A percentile compares a stretch with the other conserved stretches of the same genome.
Evolutionary conservation across 2,113 vertebrate species (phyloP).

Genomic region (Microtus montanus): DNA sequence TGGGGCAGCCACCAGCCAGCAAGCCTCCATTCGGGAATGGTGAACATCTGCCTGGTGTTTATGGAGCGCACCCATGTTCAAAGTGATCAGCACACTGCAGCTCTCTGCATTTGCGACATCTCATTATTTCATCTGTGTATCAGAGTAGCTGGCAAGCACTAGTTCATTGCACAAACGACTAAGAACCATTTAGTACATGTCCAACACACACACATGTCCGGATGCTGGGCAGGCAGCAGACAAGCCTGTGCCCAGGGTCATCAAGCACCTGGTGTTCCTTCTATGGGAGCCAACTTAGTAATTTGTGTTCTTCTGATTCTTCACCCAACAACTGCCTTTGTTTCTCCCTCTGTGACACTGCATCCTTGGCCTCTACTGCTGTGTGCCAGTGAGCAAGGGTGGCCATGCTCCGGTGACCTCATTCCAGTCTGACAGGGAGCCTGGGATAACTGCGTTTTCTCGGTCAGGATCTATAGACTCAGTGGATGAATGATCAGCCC

Average conservation of each 20-base stretch:
- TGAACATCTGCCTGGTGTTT: rapidly evolving
- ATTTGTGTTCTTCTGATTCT: neutral
- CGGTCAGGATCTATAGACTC: neutral
- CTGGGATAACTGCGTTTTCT: neutral
- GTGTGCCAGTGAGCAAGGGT: rapidly evolving
- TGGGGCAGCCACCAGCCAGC: rapidly evolving
- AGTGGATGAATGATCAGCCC: rapidly evolving
- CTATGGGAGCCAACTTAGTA: rapidly evolving
- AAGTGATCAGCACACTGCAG: rapidly evolving
- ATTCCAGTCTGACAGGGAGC: neutral
- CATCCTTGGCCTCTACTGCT: rapidly evolving
- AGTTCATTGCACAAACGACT: neutral
- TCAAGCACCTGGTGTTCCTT: neutral
- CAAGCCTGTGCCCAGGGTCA: rapidly evolving
- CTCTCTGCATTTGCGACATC: neutral
- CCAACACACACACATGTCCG: neutral
- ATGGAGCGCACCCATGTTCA: rapidly evolving
- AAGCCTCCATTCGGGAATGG: rapidly evolving
- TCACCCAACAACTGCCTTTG: neutral
- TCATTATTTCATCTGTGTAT: neutral
- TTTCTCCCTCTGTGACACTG: neutral
- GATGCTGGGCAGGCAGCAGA: rapidly evolving
- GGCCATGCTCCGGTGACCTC: neutral
- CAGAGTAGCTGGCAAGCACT: neutral
- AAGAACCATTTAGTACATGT: neutral